Conservation (phyloP, 2,113 vertebrate genomes). For the Pterocles gutturalis region DNA sequence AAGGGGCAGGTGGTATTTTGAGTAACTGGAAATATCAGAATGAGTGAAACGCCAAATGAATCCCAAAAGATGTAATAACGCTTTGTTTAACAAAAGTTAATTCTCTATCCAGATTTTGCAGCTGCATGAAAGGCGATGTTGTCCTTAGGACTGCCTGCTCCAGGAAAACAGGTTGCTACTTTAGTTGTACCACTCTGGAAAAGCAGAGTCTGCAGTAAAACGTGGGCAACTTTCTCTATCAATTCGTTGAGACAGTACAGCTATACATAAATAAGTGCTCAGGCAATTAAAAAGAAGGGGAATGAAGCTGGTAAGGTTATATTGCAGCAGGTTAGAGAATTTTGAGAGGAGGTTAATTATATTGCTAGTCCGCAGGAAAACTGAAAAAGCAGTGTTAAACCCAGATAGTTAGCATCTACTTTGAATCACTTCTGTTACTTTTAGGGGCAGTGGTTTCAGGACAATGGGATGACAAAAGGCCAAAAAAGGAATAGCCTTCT, state of each 20-base stretch:
- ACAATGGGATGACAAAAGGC: neutral
- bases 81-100: neutral
- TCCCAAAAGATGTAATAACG: neutral
- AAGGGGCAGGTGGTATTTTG: neutral
- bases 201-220: neutral
- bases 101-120: neutral
- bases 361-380: neutral
- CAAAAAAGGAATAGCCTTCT: neutral
- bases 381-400: neutral
- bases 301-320: neutral
- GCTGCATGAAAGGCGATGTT: neutral
- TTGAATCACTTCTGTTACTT: neutral
- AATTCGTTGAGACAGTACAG: neutral
- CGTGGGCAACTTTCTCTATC: neutral
- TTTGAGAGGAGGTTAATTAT: neutral
- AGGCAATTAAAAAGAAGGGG: neutral
- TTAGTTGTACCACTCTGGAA: neutral
- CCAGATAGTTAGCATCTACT: neutral
- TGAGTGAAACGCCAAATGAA: neutral
- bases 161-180: neutral
- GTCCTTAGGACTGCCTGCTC: neutral
- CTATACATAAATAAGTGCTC: neutral
- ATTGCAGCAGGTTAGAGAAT: neutral
- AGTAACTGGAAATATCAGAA: neutral
- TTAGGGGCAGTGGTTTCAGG: neutral